phyloP scores from a whole-genome alignment of 2,113 vertebrate genomes.

The Albula goreensis region DNA sequence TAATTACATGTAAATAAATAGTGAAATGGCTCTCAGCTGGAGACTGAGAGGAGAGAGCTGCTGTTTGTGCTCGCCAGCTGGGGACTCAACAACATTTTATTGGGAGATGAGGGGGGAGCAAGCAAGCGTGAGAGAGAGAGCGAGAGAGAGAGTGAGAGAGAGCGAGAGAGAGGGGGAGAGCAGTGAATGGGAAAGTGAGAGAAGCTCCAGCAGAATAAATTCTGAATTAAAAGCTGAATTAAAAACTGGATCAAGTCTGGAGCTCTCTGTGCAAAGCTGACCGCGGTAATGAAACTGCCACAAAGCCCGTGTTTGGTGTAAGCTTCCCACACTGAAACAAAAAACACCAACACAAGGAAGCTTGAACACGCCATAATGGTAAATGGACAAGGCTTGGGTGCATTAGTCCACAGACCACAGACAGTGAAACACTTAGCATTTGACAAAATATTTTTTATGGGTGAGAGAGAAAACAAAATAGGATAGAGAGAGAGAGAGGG shows the following conservation, averaged over 20 bases:
- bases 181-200: neutral
- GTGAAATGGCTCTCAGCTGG: constrained; percentile 91
- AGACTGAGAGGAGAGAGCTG: constrained; percentile 68
- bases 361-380: neutral
- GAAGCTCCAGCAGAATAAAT: constrained; percentile 3
- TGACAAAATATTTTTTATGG: too few relatives aligned
- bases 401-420: neutral
- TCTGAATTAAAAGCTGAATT: neutral
- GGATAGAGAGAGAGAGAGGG: neutral
- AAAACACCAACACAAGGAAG: neutral
- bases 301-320: neutral
- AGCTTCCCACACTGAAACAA: neutral
- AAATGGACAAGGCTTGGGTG: neutral
- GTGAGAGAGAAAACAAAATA: neutral
- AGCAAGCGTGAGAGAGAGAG: constrained; percentile 8
- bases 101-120: constrained; percentile 17
- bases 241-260: neutral
- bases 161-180: constrained; percentile 41
- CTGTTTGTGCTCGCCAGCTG: constrained; percentile 76
- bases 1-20: constrained; percentile 98
- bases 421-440: too few relatives aligned
- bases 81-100: constrained; percentile 58
- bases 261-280: neutral
- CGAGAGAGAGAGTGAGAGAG: constrained; percentile 40
- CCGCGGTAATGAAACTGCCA: neutral